Percentiles rank a stretch among this genome's conserved stretches.
Evolutionary conservation across 2,797 vertebrate genomes (phyloP).

Genomic region (Gambelia wislizenii): DNA sequence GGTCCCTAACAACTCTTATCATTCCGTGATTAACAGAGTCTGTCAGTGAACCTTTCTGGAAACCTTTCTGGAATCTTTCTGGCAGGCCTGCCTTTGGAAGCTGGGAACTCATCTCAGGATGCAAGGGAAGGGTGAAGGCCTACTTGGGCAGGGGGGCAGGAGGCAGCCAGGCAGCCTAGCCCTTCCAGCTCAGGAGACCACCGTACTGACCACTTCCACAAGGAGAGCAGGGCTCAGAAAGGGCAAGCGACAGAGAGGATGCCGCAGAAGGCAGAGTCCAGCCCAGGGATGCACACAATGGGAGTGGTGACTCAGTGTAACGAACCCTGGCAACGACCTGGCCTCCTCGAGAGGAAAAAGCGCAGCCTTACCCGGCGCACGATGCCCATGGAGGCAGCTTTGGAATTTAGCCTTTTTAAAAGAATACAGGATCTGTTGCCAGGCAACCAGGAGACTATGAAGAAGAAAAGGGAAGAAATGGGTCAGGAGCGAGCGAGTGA

Average conservation of each 20-base stretch:
- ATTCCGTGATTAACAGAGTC: no score
- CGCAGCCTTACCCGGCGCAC: conserved; percentile 34
- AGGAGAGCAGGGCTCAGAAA: conserved; percentile 39
- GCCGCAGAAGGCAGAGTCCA: conserved; percentile 18
- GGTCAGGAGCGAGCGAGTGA: conserved; percentile 62
- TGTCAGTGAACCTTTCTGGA: no score
- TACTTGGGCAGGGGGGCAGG: no score
- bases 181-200: not conserved
- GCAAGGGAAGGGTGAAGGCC: no score
- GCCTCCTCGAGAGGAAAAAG: conserved; percentile 51
- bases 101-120: no score
- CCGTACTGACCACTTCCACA: fast-evolving
- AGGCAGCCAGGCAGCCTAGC: not conserved
- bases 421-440: conserved; percentile 66
- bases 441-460: conserved; percentile 62
- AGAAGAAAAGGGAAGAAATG: conserved; percentile 56
- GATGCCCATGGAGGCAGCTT: conserved; percentile 51
- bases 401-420: conserved; percentile 57
- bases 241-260: conserved; percentile 16
- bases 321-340: conserved; percentile 43
- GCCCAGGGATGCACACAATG: conserved; percentile 47
- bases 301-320: conserved; percentile 54
- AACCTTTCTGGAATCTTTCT: no score
- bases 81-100: no score
- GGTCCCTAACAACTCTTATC: no score